Evolutionary conservation across 2,113 vertebrate species (phyloP), one percentile per base, ranked within the genome.

Genomic region (Dendropsophus ebraccatus): DNA sequence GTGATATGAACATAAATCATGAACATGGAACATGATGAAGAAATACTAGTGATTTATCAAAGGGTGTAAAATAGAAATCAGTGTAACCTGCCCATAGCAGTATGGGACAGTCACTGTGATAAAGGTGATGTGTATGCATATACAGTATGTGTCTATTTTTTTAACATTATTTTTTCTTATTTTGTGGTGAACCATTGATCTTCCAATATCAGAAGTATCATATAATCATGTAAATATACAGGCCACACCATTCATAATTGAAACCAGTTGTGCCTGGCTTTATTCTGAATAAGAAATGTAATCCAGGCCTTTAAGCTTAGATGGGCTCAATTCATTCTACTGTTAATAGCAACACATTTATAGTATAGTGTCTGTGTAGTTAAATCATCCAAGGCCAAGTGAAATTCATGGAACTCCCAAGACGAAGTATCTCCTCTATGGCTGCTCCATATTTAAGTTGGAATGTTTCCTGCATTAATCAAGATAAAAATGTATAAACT

Each of bases 391-490:
- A 77, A 32, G 21, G 56, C 72, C 74, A 67, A 75, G 58, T 69
- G 32, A 65, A 62, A 65, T 28, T 45, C 21, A 12, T 85, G 45
- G 83, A 78, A 78, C 83, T 77, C 83, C 83, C 83, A 85, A 78
- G 83, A 67, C 23, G 83, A 78, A 30, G 74, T 50, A 85, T 85
- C 83, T 85, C 74, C 58, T 78, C 45, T 49, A 78, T 78, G 3
- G 45, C 83, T 78, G 45, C 50, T 30, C 30, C 58, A 85, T 85
- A 78, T 85, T 85, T 78, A 54, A 35, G 25, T 78, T 85, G 83
- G 74, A 85, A 49, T 35, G 83, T 67, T 85, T 78, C 41, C 83
- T 85, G 74, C 83, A 77, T 85, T 78, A 76, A 78, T 85, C 83
- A 78, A 78, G 73, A 78, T 84, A 73, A 83, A 83, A 73, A 72